Conservation (phyloP, 1,140 invertebrate genomes). For the Hyposmocoma kahamanoa region DNA sequence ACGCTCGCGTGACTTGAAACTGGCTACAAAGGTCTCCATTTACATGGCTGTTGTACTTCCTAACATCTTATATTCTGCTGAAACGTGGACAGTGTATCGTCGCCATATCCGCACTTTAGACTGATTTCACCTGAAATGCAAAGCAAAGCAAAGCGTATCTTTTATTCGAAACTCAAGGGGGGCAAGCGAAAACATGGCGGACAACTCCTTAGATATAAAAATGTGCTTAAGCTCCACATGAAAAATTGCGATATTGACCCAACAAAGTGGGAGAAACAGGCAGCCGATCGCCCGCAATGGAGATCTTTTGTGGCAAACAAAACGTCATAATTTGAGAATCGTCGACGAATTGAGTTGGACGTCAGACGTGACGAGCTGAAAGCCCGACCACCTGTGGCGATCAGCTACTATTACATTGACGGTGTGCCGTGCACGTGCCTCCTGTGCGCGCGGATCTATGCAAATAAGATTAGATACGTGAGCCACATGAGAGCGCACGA, state of each 20-base stretch:
- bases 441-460: neutral
- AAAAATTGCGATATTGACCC: neutral
- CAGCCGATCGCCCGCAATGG: neutral
- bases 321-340: neutral
- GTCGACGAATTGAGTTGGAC: neutral
- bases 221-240: neutral
- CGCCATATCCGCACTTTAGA: slow-evolving; percentile 11
- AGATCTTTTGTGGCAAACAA: neutral
- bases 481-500: neutral
- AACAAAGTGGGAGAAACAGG: neutral
- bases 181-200: slow-evolving; percentile 2
- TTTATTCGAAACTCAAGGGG: slow-evolving; percentile 13
- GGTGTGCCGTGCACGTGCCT: neutral
- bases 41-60: slow-evolving; percentile 5
- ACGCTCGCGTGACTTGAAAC: neutral
- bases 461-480: neutral
- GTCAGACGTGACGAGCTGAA: neutral
- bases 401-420: neutral
- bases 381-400: neutral
- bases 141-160: slow-evolving; percentile 21
- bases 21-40: slow-evolving; percentile 3
- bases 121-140: slow-evolving; percentile 18
- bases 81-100: neutral
- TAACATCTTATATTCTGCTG: neutral
- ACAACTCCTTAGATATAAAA: neutral